Conservation (phyloP, 2,113 vertebrate genomes). For the Maccullochella peelii region DNA sequence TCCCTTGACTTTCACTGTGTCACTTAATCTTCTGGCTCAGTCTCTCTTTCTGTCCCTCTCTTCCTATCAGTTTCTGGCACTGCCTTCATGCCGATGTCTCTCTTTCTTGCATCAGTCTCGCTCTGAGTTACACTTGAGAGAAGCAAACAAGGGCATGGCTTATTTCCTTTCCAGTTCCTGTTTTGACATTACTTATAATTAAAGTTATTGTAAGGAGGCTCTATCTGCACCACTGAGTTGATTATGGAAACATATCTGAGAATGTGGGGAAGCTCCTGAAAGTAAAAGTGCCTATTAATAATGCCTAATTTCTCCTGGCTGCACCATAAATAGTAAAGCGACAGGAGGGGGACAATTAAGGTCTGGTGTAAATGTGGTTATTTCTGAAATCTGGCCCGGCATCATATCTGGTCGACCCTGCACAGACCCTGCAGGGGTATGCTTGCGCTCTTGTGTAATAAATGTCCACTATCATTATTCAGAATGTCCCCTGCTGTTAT, state of each 20-base stretch:
- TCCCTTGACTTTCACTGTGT: background rate
- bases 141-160: slow-evolving; percentile 11
- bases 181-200: slow-evolving; percentile 36
- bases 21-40: slow-evolving; percentile 27
- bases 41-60: background rate
- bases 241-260: slow-evolving; percentile 20
- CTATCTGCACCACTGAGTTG: slow-evolving; percentile 6
- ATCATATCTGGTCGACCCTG: slow-evolving; percentile 35
- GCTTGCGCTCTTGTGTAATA: slow-evolving; percentile 64
- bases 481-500: slow-evolving; percentile 56
- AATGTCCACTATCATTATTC: slow-evolving; percentile 71
- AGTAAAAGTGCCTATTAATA: slow-evolving; percentile 56
- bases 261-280: slow-evolving; percentile 23
- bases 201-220: slow-evolving; percentile 16
- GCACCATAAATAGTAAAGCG: slow-evolving; percentile 13
- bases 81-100: background rate
- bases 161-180: slow-evolving; percentile 8
- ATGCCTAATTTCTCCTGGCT: slow-evolving; percentile 47
- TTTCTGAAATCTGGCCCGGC: slow-evolving; percentile 44
- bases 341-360: slow-evolving; percentile 40
- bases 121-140: slow-evolving; percentile 9
- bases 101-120: slow-evolving; percentile 29
- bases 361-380: slow-evolving; percentile 57
- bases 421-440: slow-evolving; percentile 48
- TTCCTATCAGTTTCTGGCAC: slow-evolving; percentile 18